Conservation (phyloP, 2,888 invertebrate genomes). For the Tiliacea aurago region DNA sequence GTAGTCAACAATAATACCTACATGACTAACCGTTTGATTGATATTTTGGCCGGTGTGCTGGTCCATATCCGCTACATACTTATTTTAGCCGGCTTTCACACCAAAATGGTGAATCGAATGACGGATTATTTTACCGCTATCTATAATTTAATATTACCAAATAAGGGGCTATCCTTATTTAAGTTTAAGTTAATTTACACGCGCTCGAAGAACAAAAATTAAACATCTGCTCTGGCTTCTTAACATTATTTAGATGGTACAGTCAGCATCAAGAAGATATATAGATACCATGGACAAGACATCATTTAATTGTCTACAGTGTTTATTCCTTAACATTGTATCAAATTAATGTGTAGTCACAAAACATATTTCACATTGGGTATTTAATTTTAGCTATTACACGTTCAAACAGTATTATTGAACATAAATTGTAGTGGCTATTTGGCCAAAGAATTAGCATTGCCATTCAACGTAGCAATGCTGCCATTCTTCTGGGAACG, state of each 20-base stretch:
- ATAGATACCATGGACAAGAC: background rate
- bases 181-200: background rate
- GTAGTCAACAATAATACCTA: too few relatives aligned
- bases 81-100: background rate
- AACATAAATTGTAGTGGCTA: too few relatives aligned
- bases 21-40: background rate
- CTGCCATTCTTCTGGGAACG: too few relatives aligned
- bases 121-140: conserved; percentile 17
- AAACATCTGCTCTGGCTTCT: background rate
- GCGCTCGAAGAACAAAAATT: background rate
- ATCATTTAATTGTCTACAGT: background rate
- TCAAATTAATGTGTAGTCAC: background rate
- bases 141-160: conserved; percentile 26
- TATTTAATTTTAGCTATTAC: too few relatives aligned
- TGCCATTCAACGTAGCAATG: too few relatives aligned
- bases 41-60: background rate
- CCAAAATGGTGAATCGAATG: conserved; percentile 17
- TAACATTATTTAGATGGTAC: background rate
- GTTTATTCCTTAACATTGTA: background rate
- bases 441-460: too few relatives aligned
- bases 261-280: background rate
- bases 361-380: background rate
- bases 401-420: background rate
- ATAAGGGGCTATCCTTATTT: conserved; percentile 15
- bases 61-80: background rate